phyloP scores from a whole-genome alignment of 2,113 vertebrate species.

The Mystacornis crossleyi region DNA sequence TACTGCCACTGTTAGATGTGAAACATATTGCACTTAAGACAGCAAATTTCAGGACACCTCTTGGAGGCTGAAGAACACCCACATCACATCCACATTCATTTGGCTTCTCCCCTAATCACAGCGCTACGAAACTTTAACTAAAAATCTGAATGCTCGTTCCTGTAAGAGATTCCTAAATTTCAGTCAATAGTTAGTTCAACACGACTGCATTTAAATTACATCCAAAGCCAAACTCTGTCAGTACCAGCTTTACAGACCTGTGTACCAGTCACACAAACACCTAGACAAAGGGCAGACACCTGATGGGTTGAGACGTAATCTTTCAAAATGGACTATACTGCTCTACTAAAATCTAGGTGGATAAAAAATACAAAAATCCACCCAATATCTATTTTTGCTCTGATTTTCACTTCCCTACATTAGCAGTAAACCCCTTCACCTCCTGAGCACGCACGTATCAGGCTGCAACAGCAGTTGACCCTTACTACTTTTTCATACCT shows the following conservation, averaged over 20 bases:
- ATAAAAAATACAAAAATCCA: no score
- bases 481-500: neutral
- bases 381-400: neutral
- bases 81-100: neutral
- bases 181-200: neutral
- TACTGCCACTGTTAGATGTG: neutral
- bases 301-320: neutral
- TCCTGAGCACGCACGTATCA: accelerated
- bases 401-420: neutral
- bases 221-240: neutral
- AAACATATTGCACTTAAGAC: accelerated
- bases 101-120: neutral
- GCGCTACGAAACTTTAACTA: neutral
- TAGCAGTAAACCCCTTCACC: neutral
- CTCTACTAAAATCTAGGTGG: neutral
- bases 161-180: neutral
- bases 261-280: neutral
- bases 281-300: neutral
- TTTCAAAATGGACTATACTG: neutral
- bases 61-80: neutral
- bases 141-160: neutral
- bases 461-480: accelerated
- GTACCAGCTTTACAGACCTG: neutral
- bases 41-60: neutral
- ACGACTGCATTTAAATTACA: neutral